Base-by-base conservation (phyloP, 2,888 invertebrate genomes). In the Calameuta filiformis region DNA sequence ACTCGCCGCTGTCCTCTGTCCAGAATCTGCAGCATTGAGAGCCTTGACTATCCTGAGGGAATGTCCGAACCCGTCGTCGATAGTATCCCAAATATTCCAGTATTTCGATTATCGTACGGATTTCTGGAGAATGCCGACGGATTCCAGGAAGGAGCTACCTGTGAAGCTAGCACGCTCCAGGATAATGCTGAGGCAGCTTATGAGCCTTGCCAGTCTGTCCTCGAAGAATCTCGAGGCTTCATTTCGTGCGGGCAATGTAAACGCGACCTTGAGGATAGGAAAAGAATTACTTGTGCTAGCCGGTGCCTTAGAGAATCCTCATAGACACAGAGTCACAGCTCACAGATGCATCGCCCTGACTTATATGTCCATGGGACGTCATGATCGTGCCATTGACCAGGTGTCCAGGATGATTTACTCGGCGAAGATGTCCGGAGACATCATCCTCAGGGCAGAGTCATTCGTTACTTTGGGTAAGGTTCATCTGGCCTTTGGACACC, bases 401-500 rank as follows among this genome's bases (percentile, higher is more conserved):
- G 87, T 84, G 4, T 80, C 86, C 0, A 83, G 77, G 34, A 84
- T 90, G 87, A 79, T 90, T 1, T 79, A 84, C 23, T 37, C 85
- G 3, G 86, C 90, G 11, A 85, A 82, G 76, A 79, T 77, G 30
- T 84, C 82, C 0, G 82, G 77, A 0, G 82, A 89, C 33, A 73
- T 76, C 6, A 77, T 81, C 1, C 81, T 85, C 23, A 68, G 83
- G 35, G 82, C 83, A 12, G 76, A 84, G 15, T 84, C 89, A 0
- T 77, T 90, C 6, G 83, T 85, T 23, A 87, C 86, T 1, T 31
- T 90, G 15, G 90, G 90, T 4, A 87, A 84, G 76, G 89, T 90
- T 23, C 90, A 90, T 35, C 77, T 90, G 33, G 86, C 82, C 68
- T 90, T 89, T 34, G 85, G 88, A 0, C 88, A 90, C 79, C 35